These are phyloP conservation scores for Aphaenogaster floridana DNA, from an alignment of 1,140 invertebrate species.

Conservation along the genomic window DNA sequence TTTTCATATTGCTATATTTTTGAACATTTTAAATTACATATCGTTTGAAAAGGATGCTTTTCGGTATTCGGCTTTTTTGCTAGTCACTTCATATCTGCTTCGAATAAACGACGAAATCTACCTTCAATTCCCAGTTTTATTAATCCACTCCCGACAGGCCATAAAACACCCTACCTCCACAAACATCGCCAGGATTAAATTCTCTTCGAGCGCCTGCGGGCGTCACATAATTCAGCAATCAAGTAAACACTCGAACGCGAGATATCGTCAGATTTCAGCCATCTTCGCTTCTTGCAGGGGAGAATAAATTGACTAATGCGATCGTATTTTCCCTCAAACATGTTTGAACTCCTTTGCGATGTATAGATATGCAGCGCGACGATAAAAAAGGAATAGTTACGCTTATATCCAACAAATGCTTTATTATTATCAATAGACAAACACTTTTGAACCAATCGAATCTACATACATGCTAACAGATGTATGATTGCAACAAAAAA, in stretches of 20 bases:
- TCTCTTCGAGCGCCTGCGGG: slow-evolving; percentile 13
- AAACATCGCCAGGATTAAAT: slow-evolving; percentile 51
- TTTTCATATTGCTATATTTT: neutral
- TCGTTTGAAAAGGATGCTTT: neutral
- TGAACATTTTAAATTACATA: neutral
- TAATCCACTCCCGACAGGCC: slow-evolving; percentile 17
- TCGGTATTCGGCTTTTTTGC: neutral
- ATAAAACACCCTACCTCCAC: slow-evolving; percentile 11
- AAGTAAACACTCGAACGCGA: slow-evolving; percentile 31
- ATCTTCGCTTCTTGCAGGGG: neutral
- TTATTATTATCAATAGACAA: neutral
- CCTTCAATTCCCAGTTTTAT: slow-evolving; percentile 44
- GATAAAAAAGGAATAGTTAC: neutral
- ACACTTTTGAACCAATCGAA: neutral
- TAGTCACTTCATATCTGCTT: neutral
- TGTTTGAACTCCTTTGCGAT: neutral
- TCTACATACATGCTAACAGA: neutral
- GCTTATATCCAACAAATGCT: neutral
- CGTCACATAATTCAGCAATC: slow-evolving; percentile 53
- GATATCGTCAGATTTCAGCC: neutral
- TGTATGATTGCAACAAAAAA: neutral
- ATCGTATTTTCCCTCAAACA: neutral
- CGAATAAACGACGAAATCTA: neutral
- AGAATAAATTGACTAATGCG: neutral
- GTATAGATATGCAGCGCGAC: neutral